These are phyloP conservation scores for Cyclargus thomasi DNA, from an alignment of 1,140 invertebrate genomes.

Conservation along the genomic window DNA sequence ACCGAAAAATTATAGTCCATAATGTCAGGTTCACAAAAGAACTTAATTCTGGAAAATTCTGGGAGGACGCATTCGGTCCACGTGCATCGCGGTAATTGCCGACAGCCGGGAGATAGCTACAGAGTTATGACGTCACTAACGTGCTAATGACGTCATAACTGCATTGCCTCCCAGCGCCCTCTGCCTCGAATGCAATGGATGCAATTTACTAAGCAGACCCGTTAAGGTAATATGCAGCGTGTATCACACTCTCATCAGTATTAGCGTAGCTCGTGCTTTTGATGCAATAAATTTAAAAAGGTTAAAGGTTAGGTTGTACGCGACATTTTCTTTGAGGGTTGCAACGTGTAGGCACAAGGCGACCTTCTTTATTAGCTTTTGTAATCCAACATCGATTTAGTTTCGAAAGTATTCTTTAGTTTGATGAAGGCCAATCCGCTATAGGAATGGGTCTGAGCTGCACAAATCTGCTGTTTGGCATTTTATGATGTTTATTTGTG, in stretches of 20 bases:
- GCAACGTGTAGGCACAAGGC: too few relatives aligned
- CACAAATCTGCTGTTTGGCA: too few relatives aligned
- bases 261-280: constrained; percentile 16
- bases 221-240: constrained; percentile 38
- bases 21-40: neutral
- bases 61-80: constrained; percentile 43
- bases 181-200: constrained; percentile 44
- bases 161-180: constrained; percentile 45
- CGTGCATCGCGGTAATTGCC: constrained; percentile 56
- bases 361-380: too few relatives aligned
- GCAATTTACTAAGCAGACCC: constrained; percentile 46
- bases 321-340: too few relatives aligned
- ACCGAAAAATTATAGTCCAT: constrained; percentile 5
- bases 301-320: too few relatives aligned
- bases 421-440: too few relatives aligned
- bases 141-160: constrained; percentile 68
- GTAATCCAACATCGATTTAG: too few relatives aligned
- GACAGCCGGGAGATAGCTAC: constrained; percentile 55
- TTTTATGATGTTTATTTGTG: too few relatives aligned
- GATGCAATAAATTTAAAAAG: neutral
- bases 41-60: constrained; percentile 28
- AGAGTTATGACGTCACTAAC: constrained; percentile 67
- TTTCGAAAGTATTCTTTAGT: too few relatives aligned
- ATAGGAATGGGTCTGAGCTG: too few relatives aligned
- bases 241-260: constrained; percentile 35